Evolutionary conservation across 2,113 vertebrate species (phyloP).

Genomic region (Clarias gariepinus): DNA sequence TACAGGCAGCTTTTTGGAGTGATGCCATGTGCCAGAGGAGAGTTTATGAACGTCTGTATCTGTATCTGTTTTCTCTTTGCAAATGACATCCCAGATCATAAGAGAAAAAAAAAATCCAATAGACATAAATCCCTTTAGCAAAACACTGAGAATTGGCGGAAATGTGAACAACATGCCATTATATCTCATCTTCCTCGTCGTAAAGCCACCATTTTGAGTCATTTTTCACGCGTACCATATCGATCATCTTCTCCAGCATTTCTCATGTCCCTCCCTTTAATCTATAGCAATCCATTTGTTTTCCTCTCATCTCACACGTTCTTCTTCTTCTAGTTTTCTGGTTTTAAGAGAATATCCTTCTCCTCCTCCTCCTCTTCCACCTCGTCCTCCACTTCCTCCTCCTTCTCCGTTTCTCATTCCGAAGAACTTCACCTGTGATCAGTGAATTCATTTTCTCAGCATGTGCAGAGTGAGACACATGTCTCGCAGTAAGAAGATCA

Average conservation of each 20-base stretch:
- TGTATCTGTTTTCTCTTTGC: constrained; percentile 40
- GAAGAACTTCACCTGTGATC: not conserved
- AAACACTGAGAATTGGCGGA: not conserved
- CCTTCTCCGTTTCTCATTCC: not conserved
- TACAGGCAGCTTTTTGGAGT: constrained; percentile 10
- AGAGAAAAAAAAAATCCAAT: not conserved
- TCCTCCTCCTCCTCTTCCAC: constrained; percentile 25
- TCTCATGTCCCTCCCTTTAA: not conserved
- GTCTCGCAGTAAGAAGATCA: constrained; percentile 10
- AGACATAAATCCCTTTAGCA: not conserved
- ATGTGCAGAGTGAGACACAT: constrained; percentile 9
- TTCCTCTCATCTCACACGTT: not conserved
- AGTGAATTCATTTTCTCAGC: constrained; percentile 7
- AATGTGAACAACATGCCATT: not conserved
- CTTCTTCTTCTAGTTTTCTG: not conserved
- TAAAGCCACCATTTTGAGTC: not conserved
- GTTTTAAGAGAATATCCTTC: not conserved
- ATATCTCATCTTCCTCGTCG: not conserved
- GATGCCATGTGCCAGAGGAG: not conserved
- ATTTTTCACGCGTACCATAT: not conserved
- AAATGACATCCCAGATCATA: constrained; percentile 21
- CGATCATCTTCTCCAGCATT: not conserved
- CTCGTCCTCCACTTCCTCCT: constrained; percentile 20
- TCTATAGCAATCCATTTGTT: not conserved
- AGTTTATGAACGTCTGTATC: constrained; percentile 21